Conservation (phyloP, 1,140 invertebrate genomes). For the Anadara kagoshimensis region DNA sequence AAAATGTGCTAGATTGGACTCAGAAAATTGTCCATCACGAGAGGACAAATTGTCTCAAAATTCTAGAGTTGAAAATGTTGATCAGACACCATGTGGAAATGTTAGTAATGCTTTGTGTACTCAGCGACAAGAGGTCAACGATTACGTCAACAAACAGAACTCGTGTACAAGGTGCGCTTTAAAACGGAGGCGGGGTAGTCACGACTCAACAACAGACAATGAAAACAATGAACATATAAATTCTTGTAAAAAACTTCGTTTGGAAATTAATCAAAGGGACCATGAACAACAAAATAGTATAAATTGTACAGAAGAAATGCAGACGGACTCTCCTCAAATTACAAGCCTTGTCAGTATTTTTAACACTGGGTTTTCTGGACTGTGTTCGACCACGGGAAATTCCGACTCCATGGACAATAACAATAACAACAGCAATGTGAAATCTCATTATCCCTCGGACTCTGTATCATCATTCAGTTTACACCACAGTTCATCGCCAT, state of each 20-base stretch:
- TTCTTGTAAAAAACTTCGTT: constrained; percentile 41
- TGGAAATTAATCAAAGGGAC: constrained; percentile 38
- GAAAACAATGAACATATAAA: constrained; percentile 29
- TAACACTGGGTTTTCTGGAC: constrained; percentile 63
- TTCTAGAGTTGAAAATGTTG: constrained; percentile 14
- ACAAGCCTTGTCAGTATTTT: constrained; percentile 68
- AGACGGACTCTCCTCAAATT: constrained; percentile 62
- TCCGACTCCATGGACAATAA: not conserved
- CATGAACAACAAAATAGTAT: constrained; percentile 33
- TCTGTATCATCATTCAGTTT: constrained; percentile 21
- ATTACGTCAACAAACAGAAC: constrained; percentile 41
- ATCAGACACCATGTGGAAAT: constrained; percentile 15
- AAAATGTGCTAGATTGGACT: constrained; percentile 26
- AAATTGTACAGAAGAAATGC: constrained; percentile 48
- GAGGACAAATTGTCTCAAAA: constrained; percentile 21
- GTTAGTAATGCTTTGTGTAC: constrained; percentile 31
- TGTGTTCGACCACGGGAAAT: constrained; percentile 41
- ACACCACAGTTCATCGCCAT: constrained; percentile 7
- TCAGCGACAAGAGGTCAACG: constrained; percentile 38
- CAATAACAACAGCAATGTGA: constrained; percentile 20
- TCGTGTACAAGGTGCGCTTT: constrained; percentile 36
- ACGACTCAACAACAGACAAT: constrained; percentile 19
- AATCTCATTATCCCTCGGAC: constrained; percentile 1
- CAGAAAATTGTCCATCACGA: constrained; percentile 14
- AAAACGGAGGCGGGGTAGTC: constrained; percentile 44